A percentile compares a stretch with the other conserved stretches of the same genome.
Conservation (phyloP, 1,140 invertebrate species). For the Drosophila nasuta region DNA sequence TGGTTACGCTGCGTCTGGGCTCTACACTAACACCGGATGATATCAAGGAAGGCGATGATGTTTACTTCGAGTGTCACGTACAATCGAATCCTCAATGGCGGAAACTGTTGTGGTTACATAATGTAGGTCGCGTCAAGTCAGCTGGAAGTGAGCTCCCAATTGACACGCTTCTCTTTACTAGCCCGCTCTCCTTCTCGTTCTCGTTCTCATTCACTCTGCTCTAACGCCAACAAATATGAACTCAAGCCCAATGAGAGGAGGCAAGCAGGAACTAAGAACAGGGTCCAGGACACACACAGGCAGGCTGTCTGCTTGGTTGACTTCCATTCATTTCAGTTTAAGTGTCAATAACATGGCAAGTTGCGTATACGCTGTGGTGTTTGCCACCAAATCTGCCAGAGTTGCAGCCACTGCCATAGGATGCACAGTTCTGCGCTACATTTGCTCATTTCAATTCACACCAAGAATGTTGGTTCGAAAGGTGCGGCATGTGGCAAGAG, state of each 20-base stretch:
- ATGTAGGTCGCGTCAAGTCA: slow-evolving; percentile 87
- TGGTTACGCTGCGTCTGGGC: slow-evolving; percentile 92
- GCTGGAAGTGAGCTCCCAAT: slow-evolving; percentile 27
- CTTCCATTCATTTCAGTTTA: slow-evolving; percentile 73
- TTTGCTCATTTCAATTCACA: slow-evolving; percentile 80
- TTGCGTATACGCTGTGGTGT: slow-evolving; percentile 53
- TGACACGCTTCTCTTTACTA: not conserved
- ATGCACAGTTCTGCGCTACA: slow-evolving; percentile 53
- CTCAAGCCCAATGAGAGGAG: slow-evolving; percentile 18
- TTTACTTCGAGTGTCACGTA: slow-evolving; percentile 97
- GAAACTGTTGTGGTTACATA: slow-evolving; percentile 94
- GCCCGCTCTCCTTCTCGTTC: not conserved
- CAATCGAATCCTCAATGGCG: slow-evolving; percentile 93
- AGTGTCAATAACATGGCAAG: slow-evolving; percentile 81
- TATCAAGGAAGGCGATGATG: slow-evolving; percentile 96
- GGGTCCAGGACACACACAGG: slow-evolving; percentile 23
- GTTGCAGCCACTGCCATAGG: slow-evolving; percentile 16
- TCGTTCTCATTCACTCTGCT: not conserved
- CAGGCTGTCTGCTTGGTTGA: slow-evolving; percentile 67
- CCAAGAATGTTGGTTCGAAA: slow-evolving; percentile 28
- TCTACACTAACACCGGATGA: slow-evolving; percentile 93
- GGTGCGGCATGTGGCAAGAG: slow-evolving; percentile 1
- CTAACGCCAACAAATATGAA: not conserved
- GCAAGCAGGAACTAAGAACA: not conserved
- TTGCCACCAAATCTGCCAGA: not conserved